Base-by-base conservation (phyloP, 2,113 vertebrate species). In the Stomatorhinus ivindoensis region DNA sequence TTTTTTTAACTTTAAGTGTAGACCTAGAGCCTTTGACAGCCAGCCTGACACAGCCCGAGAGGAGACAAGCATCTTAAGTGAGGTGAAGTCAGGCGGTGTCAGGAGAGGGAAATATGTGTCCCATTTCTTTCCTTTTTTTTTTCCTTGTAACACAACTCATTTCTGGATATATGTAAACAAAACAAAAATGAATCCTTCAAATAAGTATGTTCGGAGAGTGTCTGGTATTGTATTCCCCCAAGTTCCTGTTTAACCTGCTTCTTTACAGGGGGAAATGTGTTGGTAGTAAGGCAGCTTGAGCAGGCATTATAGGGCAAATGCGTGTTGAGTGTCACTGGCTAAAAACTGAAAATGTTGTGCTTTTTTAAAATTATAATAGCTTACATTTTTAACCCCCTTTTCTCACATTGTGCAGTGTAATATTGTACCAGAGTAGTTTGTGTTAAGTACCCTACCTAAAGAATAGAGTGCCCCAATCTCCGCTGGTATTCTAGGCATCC, bases 1-100 rank as follows among this genome's bases (percentile, higher is more conserved):
- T 31, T 27, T 86, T 86, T 86, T 47, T 42, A 76, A 86, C 83
- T 86, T 50, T 27, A 50, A 31, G 83, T 86, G 83, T 86, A 86
- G n/a, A 86, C 24, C 44, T 50, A 86, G 83, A 86, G 44, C 47
- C 46, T 48, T 86, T 86, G 83, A 86, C 83, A 86, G 83, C 46
- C 46, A n/a, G 47, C 47, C 83, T 86, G 83, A 86, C 46, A 86
- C 83, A 47, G 47, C 83, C 47, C 3, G 47, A 86, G 83, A 50
- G 46, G 10, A 86, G 83, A 50, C 44, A 86, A 50, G 83, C 46
- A 31, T 86, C 44, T 48, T 48, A 86, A 86, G 83, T n/a, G 83
- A 47, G 73, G n/a, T 50, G 13, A 85, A 85, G 83, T 86, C 83
- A 7, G 27, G 44, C 24, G 1, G 21, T 86, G 44, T 48, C 83